Conservation (phyloP, 2,797 vertebrate species). For the Mus spretus region DNA sequence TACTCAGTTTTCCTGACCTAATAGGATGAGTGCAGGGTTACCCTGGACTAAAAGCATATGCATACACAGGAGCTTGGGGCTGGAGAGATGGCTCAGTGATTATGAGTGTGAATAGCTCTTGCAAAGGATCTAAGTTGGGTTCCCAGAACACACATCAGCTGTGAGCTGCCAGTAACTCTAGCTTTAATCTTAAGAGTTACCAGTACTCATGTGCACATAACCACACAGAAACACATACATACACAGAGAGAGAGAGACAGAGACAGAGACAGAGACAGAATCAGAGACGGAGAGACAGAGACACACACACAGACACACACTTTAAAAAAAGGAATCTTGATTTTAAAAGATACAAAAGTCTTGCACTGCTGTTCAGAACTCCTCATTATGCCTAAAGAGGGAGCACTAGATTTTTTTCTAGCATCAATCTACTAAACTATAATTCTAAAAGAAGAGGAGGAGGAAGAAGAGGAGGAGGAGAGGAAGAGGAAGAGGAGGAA, state of each 20-base stretch:
- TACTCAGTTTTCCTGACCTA: neutral
- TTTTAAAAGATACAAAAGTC: neutral
- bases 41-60: neutral
- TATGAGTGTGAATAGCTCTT: neutral
- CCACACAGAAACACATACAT: neutral
- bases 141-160: neutral
- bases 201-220: neutral
- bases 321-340: neutral
- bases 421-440: conserved; percentile 9
- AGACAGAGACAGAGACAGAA: neutral
- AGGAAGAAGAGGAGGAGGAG: neutral
- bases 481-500: neutral
- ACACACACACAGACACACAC: neutral
- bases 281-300: neutral
- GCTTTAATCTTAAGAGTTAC: neutral
- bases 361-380: neutral
- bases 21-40: neutral
- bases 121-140: neutral
- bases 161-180: neutral
- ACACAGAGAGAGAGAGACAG: no score
- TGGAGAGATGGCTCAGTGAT: neutral
- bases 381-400: neutral
- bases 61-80: neutral
- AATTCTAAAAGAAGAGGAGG: neutral
- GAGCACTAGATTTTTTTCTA: neutral